Evolutionary conservation across 2,797 vertebrate genomes (phyloP).

Genomic region (Dicrostonyx torquatus): DNA sequence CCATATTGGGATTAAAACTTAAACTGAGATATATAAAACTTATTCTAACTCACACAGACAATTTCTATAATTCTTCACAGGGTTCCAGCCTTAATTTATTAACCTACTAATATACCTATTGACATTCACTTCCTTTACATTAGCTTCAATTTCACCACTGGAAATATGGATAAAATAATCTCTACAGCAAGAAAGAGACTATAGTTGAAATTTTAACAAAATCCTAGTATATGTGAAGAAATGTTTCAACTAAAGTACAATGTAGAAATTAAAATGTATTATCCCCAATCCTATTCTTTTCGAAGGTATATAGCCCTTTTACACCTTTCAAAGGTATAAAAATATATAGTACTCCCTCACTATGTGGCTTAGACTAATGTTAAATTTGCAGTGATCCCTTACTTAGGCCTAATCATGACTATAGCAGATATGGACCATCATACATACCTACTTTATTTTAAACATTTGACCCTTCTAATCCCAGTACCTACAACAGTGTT

Average conservation of each 20-base stretch:
- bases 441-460: not conserved
- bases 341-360: not conserved
- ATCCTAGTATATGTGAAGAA: not conserved
- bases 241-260: not conserved
- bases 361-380: not conserved
- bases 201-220: not conserved
- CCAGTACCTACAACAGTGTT: not conserved
- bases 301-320: not conserved
- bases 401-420: rapidly evolving
- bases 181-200: not conserved
- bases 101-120: not conserved
- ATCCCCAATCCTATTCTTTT: not conserved
- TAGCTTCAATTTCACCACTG: not conserved
- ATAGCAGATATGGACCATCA: not conserved
- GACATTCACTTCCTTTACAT: not conserved
- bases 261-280: not conserved
- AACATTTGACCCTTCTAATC: not conserved
- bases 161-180: not conserved
- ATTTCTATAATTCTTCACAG: not conserved
- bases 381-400: not conserved
- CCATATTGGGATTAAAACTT: not conserved
- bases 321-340: not conserved
- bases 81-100: not conserved
- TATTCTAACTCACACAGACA: not conserved
- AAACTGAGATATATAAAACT: not conserved